Conservation (phyloP, 2,797 vertebrate species). For the Hirundo rustica region DNA sequence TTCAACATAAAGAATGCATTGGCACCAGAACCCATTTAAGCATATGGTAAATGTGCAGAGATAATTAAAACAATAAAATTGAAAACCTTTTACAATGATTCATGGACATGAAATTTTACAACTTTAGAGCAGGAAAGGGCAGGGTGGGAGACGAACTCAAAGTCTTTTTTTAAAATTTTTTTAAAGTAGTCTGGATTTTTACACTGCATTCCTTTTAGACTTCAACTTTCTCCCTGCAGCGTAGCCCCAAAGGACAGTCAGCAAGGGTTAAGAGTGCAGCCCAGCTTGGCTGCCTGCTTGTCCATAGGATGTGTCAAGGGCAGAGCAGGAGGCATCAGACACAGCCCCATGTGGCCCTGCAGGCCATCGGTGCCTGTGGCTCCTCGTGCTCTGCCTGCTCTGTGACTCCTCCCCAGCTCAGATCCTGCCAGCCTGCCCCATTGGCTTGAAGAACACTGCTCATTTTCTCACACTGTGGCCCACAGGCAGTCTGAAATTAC, state of each 20-base stretch:
- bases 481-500: conserved; percentile 11
- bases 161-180: not conserved
- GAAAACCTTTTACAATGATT: conserved; percentile 52
- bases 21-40: conserved; percentile 32
- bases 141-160: not conserved
- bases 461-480: not conserved
- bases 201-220: not conserved
- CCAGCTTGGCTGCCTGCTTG: not conserved
- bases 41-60: conserved; percentile 58
- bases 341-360: fast-evolving
- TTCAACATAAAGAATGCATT: conserved; percentile 37
- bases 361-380: not conserved
- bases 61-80: conserved; percentile 68
- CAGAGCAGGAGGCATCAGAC: not conserved
- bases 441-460: not conserved
- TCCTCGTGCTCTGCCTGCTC: not conserved
- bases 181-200: not conserved
- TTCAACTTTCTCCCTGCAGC: not conserved
- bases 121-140: not conserved
- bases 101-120: conserved; percentile 21
- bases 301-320: not conserved
- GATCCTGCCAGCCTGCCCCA: not conserved
- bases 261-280: not conserved
- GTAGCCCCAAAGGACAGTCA: not conserved
- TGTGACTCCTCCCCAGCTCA: fast-evolving